These are phyloP conservation scores for Drosophila mayri DNA, from an alignment of 1,140 invertebrate genomes.

Conservation along the genomic window DNA sequence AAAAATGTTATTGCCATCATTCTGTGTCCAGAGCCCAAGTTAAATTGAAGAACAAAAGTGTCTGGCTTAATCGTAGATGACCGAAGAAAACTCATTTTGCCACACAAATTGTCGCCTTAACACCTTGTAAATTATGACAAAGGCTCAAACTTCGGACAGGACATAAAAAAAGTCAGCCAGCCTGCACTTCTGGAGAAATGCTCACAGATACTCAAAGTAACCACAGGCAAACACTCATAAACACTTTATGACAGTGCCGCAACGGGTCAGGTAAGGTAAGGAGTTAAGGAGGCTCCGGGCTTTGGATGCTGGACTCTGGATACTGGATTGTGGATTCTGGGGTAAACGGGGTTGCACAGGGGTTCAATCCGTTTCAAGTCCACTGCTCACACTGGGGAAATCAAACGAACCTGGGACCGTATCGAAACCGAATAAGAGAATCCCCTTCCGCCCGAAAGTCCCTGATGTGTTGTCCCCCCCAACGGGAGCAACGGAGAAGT, in stretches of 20 bases:
- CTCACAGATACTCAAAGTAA: constrained; percentile 39
- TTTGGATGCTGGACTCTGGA: too few species aligned
- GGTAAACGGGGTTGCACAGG: background rate
- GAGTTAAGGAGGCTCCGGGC: constrained; percentile 26
- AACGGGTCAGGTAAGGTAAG: constrained; percentile 35
- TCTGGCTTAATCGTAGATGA: constrained; percentile 24
- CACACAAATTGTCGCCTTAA: constrained; percentile 78
- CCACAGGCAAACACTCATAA: constrained; percentile 64
- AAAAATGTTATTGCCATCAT: constrained; percentile 23
- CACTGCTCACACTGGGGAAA: constrained; percentile 71
- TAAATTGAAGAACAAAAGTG: constrained; percentile 16
- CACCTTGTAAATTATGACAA: constrained; percentile 76
- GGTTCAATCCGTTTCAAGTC: constrained; percentile 31
- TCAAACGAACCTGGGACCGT: constrained; percentile 65
- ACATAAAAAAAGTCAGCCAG: constrained; percentile 59
- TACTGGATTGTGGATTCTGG: background rate
- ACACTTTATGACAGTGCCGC: constrained; percentile 71
- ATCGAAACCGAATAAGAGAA: constrained; percentile 9
- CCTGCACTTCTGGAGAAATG: constrained; percentile 29
- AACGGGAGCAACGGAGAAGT: constrained; percentile 52
- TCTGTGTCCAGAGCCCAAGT: background rate
- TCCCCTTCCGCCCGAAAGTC: constrained; percentile 20
- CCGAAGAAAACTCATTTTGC: constrained; percentile 60
- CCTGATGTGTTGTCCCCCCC: constrained; percentile 26
- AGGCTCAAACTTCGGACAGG: constrained; percentile 49